Conservation (phyloP, 2,113 vertebrate genomes). For the Hiodon alosoides region DNA sequence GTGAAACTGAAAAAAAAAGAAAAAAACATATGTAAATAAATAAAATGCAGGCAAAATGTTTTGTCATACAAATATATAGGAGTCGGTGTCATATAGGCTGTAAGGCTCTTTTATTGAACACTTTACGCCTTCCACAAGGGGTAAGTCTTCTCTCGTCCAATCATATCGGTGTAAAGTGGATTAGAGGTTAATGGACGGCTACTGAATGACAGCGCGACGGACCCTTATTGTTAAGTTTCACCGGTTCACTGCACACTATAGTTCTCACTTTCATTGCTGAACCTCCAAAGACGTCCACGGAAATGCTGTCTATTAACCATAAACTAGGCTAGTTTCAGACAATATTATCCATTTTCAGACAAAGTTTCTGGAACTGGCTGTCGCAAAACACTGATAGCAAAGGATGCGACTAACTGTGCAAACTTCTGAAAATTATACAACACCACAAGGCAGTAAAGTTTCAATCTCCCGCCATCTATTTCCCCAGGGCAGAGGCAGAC, state of each 20-base stretch:
- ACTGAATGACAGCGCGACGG: neutral
- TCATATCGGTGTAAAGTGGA: constrained; percentile 7
- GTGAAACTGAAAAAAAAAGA: neutral
- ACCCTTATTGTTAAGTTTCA: constrained; percentile 1
- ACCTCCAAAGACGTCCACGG: neutral
- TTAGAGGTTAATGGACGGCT: neutral
- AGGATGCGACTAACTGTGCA: neutral
- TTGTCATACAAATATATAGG: neutral
- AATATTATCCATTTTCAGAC: constrained; percentile 11
- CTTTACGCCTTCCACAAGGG: neutral
- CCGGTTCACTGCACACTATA: neutral
- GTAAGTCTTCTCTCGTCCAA: constrained; percentile 1
- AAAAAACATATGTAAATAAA: neutral
- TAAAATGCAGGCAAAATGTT: neutral
- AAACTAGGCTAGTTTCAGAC: constrained; percentile 18
- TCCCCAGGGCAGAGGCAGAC: constrained; percentile 4
- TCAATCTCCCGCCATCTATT: constrained; percentile 41
- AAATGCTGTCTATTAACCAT: too few relatives aligned
- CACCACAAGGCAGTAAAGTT: neutral
- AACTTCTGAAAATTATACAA: neutral
- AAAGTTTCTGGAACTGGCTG: neutral
- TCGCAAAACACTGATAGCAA: constrained; percentile 16
- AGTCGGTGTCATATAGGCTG: neutral
- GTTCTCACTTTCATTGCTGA: neutral
- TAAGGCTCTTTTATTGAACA: constrained; percentile 4